Percentiles rank a stretch among this genome's conserved stretches.
These are phyloP conservation scores for Epizoanthus rinbou DNA, from an alignment of 92 coral and sea anemone species.

Conservation along the genomic window DNA sequence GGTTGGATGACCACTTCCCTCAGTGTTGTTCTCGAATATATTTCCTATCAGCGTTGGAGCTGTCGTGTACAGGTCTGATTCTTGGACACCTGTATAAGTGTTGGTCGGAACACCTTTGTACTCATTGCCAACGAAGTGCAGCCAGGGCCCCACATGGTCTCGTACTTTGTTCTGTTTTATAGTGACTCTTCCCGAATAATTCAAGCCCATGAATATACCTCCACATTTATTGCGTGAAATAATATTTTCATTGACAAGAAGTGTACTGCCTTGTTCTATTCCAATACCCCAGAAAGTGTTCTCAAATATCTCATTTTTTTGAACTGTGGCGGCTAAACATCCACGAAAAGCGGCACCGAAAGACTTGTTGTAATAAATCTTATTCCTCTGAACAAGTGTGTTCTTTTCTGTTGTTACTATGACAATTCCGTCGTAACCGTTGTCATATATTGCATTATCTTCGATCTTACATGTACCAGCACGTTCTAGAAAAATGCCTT, in stretches of 20 bases:
- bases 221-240: slow-evolving; percentile 71
- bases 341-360: slow-evolving; percentile 14
- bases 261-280: slow-evolving; percentile 46
- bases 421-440: slow-evolving; percentile 57
- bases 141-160: slow-evolving; percentile 68
- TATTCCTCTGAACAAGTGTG: slow-evolving; percentile 1
- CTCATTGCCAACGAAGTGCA: background rate
- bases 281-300: slow-evolving; percentile 61
- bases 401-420: slow-evolving; percentile 46
- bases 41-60: slow-evolving; percentile 45
- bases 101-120: background rate
- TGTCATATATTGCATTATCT: slow-evolving; percentile 58
- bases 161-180: slow-evolving; percentile 49
- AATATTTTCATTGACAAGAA: slow-evolving; percentile 38
- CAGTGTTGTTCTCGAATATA: slow-evolving; percentile 40
- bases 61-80: background rate
- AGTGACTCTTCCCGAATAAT: slow-evolving; percentile 52
- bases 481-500: slow-evolving; percentile 67
- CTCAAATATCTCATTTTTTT: slow-evolving; percentile 59
- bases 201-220: slow-evolving; percentile 50
- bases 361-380: slow-evolving; percentile 34
- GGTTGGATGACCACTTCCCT: slow-evolving; percentile 49
- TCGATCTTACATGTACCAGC: slow-evolving; percentile 59
- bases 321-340: slow-evolving; percentile 5
- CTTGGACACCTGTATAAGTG: background rate